Base-by-base conservation (phyloP, 2,888 invertebrate species). In the Zygogramma bicolorata region DNA sequence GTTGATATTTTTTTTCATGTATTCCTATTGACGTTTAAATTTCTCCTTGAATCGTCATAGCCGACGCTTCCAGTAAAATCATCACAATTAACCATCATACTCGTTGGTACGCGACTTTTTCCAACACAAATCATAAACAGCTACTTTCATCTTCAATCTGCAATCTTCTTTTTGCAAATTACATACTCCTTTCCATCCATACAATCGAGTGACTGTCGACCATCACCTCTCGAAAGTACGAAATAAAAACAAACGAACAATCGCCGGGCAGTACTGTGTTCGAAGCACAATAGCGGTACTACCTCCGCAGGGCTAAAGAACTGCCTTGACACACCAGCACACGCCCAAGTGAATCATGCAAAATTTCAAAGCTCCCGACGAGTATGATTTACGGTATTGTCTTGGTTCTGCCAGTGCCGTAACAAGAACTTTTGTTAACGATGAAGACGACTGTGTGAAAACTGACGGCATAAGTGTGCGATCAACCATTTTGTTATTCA, bases 261-360 rank as follows among this genome's bases (percentile, higher is more conserved):
- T 46, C 46, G 8, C 18, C 7, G 46, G 20, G 20, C 8, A 46
- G 6, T 20, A 20, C 20, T 46, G 2, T 34, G 34, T 34, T 34
- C 34, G 8, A 13, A 34, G 34, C 2, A 46, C 46, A 46, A 46
- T 46, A 46, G 46, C 46, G 13, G 20, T 46, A 8, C 46, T 46
- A 46, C 46, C 46, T 46, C 46, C 46, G 20, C 46, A 46, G 46
- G 46, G 46, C 18, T 46, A 46, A 46, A 46, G 46, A 46, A 46
- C 46, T 46, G 7, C 46, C 46, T 46, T 46, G 46, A 46, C 20
- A 46, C 20, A 46, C 15, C 18, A 46, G 18, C 46, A 46, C 42
- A 46, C 46, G 46, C 46, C 46, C 3, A 2, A 20, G 20, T 46
- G 46, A 46, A 20, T 46, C 46, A 46, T 20, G 46, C 3, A 20